Conservation (phyloP, 2,113 vertebrate genomes). For the Coptodon rendalli region DNA sequence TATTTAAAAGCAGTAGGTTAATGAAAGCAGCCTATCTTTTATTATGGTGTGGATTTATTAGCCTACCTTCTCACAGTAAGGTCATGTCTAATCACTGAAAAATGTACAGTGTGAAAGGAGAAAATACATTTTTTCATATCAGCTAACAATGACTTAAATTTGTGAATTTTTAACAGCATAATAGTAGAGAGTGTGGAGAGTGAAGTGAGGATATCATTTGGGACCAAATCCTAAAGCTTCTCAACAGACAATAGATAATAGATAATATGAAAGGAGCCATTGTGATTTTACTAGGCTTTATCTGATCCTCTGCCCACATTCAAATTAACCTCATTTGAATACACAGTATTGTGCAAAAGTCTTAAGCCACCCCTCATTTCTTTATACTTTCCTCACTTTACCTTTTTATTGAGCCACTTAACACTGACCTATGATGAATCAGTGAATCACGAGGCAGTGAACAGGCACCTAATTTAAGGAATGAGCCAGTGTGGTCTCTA, state of each 20-base stretch:
- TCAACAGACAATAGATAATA: not conserved
- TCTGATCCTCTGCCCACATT: not conserved
- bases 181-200: not conserved
- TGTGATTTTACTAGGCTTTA: not conserved
- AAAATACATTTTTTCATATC: not conserved
- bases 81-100: not conserved
- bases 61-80: not conserved
- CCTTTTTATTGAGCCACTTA: not conserved
- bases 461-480: not conserved
- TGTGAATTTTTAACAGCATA: not conserved
- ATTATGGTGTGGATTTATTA: not conserved
- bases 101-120: not conserved
- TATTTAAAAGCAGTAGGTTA: not conserved
- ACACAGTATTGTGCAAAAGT: not conserved
- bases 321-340: constrained; percentile 8
- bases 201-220: not conserved
- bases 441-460: not conserved
- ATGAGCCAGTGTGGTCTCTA: not conserved
- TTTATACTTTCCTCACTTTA: not conserved
- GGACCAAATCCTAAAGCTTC: not conserved
- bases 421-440: not conserved
- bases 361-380: not conserved
- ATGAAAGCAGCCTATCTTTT: not conserved
- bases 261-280: not conserved
- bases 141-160: not conserved